These are phyloP conservation scores for Daubentonia madagascariensis DNA, from an alignment of 2,113 vertebrate genomes.

Conservation along the genomic window DNA sequence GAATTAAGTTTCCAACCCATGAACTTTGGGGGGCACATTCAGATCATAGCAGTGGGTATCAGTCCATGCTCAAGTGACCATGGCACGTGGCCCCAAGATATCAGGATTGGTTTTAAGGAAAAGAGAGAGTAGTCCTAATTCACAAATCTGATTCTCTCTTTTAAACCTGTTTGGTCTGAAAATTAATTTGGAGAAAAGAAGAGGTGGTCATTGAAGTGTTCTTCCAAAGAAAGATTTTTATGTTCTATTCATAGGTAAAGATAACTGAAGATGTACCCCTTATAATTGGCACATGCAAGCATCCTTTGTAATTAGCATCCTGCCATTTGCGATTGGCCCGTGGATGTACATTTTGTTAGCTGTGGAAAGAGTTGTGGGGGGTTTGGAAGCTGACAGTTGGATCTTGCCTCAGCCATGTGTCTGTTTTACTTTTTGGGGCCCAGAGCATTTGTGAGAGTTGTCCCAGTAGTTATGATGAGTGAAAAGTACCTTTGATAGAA, in stretches of 20 bases:
- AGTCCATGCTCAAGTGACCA: neutral
- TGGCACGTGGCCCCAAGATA: rapidly evolving
- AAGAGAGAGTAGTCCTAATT: neutral
- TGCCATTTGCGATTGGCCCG: rapidly evolving
- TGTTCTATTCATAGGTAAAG: neutral
- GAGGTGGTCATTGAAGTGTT: neutral
- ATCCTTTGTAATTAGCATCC: neutral
- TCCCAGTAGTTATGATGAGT: constrained; percentile 45
- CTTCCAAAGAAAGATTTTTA: neutral
- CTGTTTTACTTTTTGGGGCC: neutral
- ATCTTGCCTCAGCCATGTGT: neutral
- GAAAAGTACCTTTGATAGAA: constrained; percentile 46
- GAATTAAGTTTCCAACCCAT: neutral
- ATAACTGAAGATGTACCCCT: neutral
- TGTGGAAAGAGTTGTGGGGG: neutral
- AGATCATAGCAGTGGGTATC: neutral
- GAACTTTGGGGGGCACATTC: neutral
- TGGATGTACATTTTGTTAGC: neutral
- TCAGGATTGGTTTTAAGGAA: neutral
- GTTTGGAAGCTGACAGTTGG: neutral
- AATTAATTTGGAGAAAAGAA: neutral
- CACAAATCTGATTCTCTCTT: rapidly evolving
- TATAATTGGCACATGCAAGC: rapidly evolving
- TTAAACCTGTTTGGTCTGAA: neutral
- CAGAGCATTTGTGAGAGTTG: neutral